Base-by-base conservation (phyloP, 2,888 invertebrate species). In the Physocephala rufipes region DNA sequence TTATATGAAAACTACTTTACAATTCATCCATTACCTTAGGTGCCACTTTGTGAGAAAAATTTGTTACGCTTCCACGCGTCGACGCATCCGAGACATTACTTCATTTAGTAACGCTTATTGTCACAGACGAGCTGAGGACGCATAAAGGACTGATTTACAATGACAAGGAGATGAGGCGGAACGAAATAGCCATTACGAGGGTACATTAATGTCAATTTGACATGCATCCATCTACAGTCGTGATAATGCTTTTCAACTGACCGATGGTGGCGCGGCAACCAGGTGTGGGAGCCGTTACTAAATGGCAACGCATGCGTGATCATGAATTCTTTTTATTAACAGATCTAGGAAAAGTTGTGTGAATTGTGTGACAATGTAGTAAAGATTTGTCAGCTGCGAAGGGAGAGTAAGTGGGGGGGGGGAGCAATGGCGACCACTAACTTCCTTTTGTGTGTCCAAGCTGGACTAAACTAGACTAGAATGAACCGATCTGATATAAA, bases 211-310 rank as follows among this genome's bases (percentile, higher is more conserved):
- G 59, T 49, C 16, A 28, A 67, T 67, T 67, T 45, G 67, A 59
- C 59, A 67, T 67, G 67, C 67, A 45, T 55, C n/a, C n/a, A n/a
- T 36, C 67, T 26, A 36, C 45, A 21, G 36, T n/a, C 19, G 36
- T 28, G 30, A 49, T n/a, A 21, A n/a, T 30, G n/a, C 26, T 5
- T 19, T 19, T 19, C 36, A 43, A 62, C n/a, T 24, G 47, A 63
- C 67, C 36, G 36, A 36, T 36, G 36, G 36, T 26, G 49, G 26
- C 26, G 13, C 45, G 49, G 26, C 26, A 19, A 51, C 69, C 62
- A 69, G 69, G 63, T 63, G 69, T 63, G 59, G 62, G 69, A 53
- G 69, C 62, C 15, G 9, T 26, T 61, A 16, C 36, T 66, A 67
- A 67, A 59, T 59, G 59, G 59, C 19, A n/a, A 59, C 59, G 67